Base-by-base conservation (phyloP, 1,140 invertebrate genomes). In the Potamilus streckersoni region DNA sequence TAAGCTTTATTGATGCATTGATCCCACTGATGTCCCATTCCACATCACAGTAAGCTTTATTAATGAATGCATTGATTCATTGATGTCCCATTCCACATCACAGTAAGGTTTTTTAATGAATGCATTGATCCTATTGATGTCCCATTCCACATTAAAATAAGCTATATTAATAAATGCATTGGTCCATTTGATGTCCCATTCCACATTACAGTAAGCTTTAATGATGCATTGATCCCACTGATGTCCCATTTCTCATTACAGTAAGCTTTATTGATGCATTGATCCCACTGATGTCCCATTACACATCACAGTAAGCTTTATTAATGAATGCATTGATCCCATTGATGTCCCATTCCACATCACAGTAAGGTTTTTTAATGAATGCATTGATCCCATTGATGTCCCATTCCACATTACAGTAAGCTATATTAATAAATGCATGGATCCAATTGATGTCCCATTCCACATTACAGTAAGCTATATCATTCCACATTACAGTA, bases 271-370 rank as follows among this genome's bases (percentile, higher is more conserved):
- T 23, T 23, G 2, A 23, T 23, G 23, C 2, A 23, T 0, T 23
- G 23, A 23, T 23, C 23, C 23, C 23, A 23, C 2, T 23, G 23
- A 23, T 23, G 23, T 0, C 23, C 1, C 2, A 23, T 23, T 23
- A 0, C 23, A 2, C 23, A 23, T 23, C 1, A 23, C 23, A 23
- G 23, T 23, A 23, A 23, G 23, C 23, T 23, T 23, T 23, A 75
- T 75, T 16, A 49, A 75, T 59, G 66, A 69, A n/a, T 75, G 73
- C 58, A 58, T 19, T 23, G 66, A 75, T 16, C 73, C 73, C 55
- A 57, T 75, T 19, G 57, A 69, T 20, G 73, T 75, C 27, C 64
- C 58, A 17, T 69, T 75, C 60, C 62, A 2, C 16, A 70, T 75
- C 14, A 74, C 17, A 15, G 63, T 74, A 67, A 74, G 64, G 1